A percentile compares a stretch with the other conserved stretches of the same genome.
Evolutionary conservation across 2,797 vertebrate species (phyloP).

Genomic region (Rousettus madagascariensis): DNA sequence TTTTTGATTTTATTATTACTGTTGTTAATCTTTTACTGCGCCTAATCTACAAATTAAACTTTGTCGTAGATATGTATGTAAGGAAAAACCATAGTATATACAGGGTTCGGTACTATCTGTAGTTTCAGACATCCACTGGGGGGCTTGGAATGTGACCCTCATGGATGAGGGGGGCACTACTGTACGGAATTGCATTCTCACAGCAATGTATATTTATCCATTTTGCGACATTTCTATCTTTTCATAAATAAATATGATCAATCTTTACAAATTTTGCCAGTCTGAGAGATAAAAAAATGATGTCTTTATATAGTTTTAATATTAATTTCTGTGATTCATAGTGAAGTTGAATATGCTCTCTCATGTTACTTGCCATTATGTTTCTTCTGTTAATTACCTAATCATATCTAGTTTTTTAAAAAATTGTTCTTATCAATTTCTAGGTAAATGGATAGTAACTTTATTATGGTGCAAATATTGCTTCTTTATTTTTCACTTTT

Average conservation of each 20-base stretch:
- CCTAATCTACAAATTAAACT: too few relatives aligned
- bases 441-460: not conserved
- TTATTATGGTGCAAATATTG: not conserved
- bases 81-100: too few relatives aligned
- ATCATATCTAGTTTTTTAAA: not conserved
- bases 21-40: too few relatives aligned
- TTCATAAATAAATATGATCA: not conserved
- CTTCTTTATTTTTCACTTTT: not conserved
- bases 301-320: not conserved
- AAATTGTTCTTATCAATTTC: not conserved
- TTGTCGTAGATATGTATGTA: too few relatives aligned
- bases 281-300: not conserved
- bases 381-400: slow-evolving; percentile 2
- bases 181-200: not conserved
- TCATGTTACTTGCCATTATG: not conserved
- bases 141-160: too few relatives aligned
- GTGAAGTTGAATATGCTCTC: not conserved
- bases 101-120: too few relatives aligned
- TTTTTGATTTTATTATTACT: too few relatives aligned
- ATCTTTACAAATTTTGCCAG: not conserved
- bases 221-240: not conserved
- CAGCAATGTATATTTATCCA: not conserved
- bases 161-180: too few relatives aligned
- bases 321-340: not conserved
- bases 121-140: too few relatives aligned